Conservation (phyloP, 2,888 invertebrate species). For the Resseliella maxima region DNA sequence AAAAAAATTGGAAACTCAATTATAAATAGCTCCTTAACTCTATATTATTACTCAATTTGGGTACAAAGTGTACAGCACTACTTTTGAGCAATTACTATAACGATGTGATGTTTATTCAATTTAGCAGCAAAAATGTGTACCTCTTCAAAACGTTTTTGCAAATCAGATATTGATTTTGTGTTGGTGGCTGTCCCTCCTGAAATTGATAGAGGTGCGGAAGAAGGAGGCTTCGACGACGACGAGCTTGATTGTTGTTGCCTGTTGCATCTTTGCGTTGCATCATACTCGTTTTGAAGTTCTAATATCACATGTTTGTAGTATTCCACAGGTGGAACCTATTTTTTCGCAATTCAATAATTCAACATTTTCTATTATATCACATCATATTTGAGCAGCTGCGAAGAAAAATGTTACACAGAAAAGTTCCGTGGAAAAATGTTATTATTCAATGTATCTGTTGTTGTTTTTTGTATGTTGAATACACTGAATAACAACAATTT, state of each 20-base stretch:
- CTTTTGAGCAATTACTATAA: background rate
- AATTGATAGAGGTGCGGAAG: slow-evolving; percentile 59
- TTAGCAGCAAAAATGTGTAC: slow-evolving; percentile 67
- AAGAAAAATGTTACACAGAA: too few species aligned
- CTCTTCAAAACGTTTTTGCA: slow-evolving; percentile 92
- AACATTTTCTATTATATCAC: too few species aligned
- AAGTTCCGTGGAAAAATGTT: too few species aligned
- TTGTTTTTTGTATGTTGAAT: too few species aligned
- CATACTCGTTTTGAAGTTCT: slow-evolving; percentile 77
- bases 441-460: too few species aligned
- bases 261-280: slow-evolving; percentile 62
- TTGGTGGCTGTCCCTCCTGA: slow-evolving; percentile 63
- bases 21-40: background rate
- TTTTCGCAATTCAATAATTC: too few species aligned
- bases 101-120: background rate
- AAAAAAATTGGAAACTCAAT: background rate
- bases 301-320: slow-evolving; percentile 91
- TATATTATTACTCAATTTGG: background rate
- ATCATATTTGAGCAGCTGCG: too few species aligned
- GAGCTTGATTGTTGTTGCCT: slow-evolving; percentile 65
- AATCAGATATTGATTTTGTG: slow-evolving; percentile 75
- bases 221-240: slow-evolving; percentile 66
- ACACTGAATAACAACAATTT: too few species aligned
- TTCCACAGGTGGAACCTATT: slow-evolving; percentile 82
- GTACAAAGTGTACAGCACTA: background rate